These are phyloP conservation scores for Notothenia coriiceps DNA, from an alignment of 2,113 vertebrate species.

Conservation along the genomic window DNA sequence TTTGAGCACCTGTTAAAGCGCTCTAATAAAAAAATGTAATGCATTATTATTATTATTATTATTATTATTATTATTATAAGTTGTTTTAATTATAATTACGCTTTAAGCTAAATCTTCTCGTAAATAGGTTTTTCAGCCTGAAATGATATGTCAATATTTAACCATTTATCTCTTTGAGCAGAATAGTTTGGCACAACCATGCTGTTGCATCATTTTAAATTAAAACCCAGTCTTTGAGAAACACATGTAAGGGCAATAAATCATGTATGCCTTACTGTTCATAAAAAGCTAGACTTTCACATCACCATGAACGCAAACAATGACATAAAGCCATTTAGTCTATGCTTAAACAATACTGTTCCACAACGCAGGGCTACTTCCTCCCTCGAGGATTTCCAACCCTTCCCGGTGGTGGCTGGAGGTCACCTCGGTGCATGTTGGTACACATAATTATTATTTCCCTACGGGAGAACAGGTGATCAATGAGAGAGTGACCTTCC, in stretches of 20 bases:
- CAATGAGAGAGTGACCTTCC: conserved; percentile 78
- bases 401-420: conserved; percentile 24
- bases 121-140: neutral
- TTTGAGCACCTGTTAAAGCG: too few species aligned
- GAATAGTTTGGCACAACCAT: neutral
- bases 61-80: too few species aligned
- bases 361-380: neutral
- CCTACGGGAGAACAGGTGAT: conserved; percentile 63
- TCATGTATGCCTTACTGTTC: neutral
- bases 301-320: neutral
- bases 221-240: neutral
- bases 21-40: too few species aligned
- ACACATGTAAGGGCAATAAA: neutral
- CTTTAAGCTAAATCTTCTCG: neutral
- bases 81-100: neutral
- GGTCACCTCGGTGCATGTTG: conserved; percentile 61
- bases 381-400: conserved; percentile 16
- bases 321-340: conserved; percentile 10
- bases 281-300: neutral
- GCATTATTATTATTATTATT: too few species aligned
- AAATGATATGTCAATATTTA: neutral
- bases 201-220: neutral
- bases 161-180: neutral
- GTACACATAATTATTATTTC: conserved; percentile 73
- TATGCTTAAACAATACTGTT: conserved; percentile 9